A percentile compares a stretch with the other conserved stretches of the same genome.
phyloP scores from a whole-genome alignment of 2,888 invertebrate genomes.

The Habroteleia sp. region DNA sequence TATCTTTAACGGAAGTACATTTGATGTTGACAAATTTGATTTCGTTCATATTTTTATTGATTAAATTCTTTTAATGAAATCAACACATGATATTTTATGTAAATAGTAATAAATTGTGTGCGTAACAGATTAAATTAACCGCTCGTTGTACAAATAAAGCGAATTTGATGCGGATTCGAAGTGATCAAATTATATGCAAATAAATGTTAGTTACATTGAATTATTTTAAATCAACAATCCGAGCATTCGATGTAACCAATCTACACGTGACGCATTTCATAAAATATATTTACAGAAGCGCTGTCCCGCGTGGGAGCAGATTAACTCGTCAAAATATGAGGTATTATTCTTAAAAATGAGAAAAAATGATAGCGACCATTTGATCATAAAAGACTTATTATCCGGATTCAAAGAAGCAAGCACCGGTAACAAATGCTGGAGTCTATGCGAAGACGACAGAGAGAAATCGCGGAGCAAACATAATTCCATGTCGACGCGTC shows the following conservation, averaged over 20 bases:
- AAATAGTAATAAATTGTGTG: slow-evolving; percentile 23
- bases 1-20: slow-evolving; percentile 24
- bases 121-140: slow-evolving; percentile 26
- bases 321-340: slow-evolving; percentile 9
- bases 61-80: slow-evolving; percentile 16
- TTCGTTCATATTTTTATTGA: slow-evolving; percentile 30
- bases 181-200: slow-evolving; percentile 28
- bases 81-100: slow-evolving; percentile 26
- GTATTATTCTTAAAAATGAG: slow-evolving; percentile 2
- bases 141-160: slow-evolving; percentile 17
- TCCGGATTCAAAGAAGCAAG: slow-evolving; percentile 20
- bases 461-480: slow-evolving; percentile 49
- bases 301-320: not conserved
- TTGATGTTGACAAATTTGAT: slow-evolving; percentile 29
- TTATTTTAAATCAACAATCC: slow-evolving; percentile 10
- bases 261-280: not conserved
- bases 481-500: slow-evolving; percentile 59
- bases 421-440: slow-evolving; percentile 29
- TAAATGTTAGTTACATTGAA: slow-evolving; percentile 14
- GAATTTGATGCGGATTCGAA: slow-evolving; percentile 1
- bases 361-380: slow-evolving; percentile 15
- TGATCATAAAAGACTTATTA: slow-evolving; percentile 46
- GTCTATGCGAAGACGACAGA: slow-evolving; percentile 18
- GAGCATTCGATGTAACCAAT: not conserved
- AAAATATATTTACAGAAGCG: not conserved